Conservation (phyloP, 2,797 vertebrate species). For the Pelochelys cantorii region DNA sequence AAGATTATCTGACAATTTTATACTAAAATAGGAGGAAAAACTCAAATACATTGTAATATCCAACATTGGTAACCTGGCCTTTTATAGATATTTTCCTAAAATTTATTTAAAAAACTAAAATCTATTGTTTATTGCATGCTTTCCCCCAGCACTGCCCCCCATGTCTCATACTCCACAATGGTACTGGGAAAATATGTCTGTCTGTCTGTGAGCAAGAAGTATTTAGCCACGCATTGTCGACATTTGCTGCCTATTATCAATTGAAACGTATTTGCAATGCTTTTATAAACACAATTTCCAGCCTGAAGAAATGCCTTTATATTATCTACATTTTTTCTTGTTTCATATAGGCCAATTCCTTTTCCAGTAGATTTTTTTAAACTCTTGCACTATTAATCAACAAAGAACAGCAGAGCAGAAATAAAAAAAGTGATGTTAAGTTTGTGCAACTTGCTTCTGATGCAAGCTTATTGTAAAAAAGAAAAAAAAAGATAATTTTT, state of each 20-base stretch:
- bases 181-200: constrained; percentile 47
- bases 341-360: neutral
- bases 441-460: neutral
- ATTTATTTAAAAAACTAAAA: constrained; percentile 71
- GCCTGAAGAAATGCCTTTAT: constrained; percentile 54
- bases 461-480: neutral
- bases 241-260: constrained; percentile 59
- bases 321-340: neutral
- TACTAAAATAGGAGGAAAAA: constrained; percentile 95
- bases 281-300: constrained; percentile 63
- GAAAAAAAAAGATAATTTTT: neutral
- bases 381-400: neutral
- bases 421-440: neutral
- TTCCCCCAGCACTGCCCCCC: constrained; percentile 39
- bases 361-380: neutral
- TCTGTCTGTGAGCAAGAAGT: constrained; percentile 71
- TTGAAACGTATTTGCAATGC: constrained; percentile 67
- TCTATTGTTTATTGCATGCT: constrained; percentile 79
- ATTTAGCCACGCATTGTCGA: constrained; percentile 72
- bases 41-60: constrained; percentile 98
- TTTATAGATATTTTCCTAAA: constrained; percentile 82
- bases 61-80: constrained; percentile 82
- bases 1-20: constrained; percentile 99
- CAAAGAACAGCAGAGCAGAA: neutral
- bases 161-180: constrained; percentile 46